A percentile compares a stretch with the other conserved stretches of the same genome.
Conservation (phyloP, 2,113 vertebrate species). For the Cinclus mexicanus region DNA sequence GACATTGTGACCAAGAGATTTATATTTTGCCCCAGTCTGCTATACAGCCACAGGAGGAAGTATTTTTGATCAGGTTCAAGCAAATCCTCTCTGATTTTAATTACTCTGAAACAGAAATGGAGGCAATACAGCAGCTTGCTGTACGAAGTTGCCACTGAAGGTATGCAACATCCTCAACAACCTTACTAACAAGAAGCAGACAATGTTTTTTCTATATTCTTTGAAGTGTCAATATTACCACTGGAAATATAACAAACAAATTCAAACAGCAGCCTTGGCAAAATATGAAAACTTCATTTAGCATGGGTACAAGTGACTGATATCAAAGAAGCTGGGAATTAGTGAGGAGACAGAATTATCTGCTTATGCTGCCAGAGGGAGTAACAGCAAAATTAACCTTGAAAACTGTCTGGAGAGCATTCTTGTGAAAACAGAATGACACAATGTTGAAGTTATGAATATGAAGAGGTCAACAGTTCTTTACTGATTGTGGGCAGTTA, state of each 20-base stretch:
- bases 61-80: not conserved
- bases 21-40: accelerated
- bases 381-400: constrained; percentile 64
- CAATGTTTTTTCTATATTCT: not conserved
- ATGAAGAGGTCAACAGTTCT: constrained; percentile 33
- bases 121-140: not conserved
- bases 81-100: not conserved
- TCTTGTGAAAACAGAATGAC: constrained; percentile 53
- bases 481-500: not conserved
- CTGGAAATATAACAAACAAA: constrained; percentile 7
- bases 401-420: constrained; percentile 50
- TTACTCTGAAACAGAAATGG: not conserved
- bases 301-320: not conserved
- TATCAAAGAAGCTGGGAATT: constrained; percentile 48
- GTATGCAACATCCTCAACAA: not conserved
- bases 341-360: constrained; percentile 58
- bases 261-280: constrained; percentile 21
- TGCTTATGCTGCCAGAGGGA: constrained; percentile 39
- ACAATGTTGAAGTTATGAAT: constrained; percentile 45
- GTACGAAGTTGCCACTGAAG: not conserved
- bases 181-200: not conserved
- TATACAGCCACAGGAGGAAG: not conserved
- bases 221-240: not conserved
- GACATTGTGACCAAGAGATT: not conserved
- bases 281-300: constrained; percentile 23